Evolutionary conservation across 2,888 invertebrate genomes (phyloP).

Genomic region (Macrophya alboannulata): DNA sequence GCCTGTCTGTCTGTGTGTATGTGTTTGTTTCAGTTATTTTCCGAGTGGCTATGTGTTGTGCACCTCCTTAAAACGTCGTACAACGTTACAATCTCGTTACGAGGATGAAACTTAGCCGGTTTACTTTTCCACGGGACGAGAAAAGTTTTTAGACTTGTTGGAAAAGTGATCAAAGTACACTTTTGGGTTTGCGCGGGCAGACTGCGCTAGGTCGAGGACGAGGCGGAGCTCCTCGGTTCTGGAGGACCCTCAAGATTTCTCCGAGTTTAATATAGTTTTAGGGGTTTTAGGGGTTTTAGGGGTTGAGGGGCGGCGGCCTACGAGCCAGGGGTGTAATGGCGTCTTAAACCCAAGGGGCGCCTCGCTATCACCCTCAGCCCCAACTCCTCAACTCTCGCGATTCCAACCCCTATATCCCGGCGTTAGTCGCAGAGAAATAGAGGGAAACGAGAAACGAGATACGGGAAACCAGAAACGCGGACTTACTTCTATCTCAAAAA

Average conservation of each 20-base stretch:
- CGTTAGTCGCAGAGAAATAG: background rate
- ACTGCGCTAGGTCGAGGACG: slow-evolving; percentile 7
- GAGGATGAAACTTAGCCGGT: slow-evolving; percentile 42
- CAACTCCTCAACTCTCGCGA: slow-evolving; percentile 32
- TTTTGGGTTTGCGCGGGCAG: slow-evolving; percentile 69
- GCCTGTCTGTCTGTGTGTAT: background rate
- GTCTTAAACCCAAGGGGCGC: slow-evolving; percentile 78
- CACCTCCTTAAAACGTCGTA: slow-evolving; percentile 42
- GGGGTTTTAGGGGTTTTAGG: slow-evolving; percentile 58
- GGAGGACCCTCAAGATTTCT: slow-evolving; percentile 76
- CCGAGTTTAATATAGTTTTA: slow-evolving; percentile 79
- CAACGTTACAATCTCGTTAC: slow-evolving; percentile 50
- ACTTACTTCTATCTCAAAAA: slow-evolving; percentile 63
- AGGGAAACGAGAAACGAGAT: slow-evolving; percentile 12
- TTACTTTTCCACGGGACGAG: slow-evolving; percentile 39
- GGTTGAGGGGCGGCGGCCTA: slow-evolving; percentile 73
- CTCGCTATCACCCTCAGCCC: slow-evolving; percentile 69
- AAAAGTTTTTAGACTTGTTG: slow-evolving; percentile 60
- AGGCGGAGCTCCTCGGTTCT: slow-evolving; percentile 53
- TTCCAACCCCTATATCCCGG: slow-evolving; percentile 23
- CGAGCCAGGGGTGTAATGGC: slow-evolving; percentile 77
- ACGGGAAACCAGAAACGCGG: slow-evolving; percentile 25
- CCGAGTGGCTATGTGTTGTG: background rate
- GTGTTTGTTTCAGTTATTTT: background rate
- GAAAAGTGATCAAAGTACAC: slow-evolving; percentile 76